Percentiles rank a stretch among this genome's conserved stretches.
These are phyloP conservation scores for Lepus townsendii DNA, from an alignment of 2,797 vertebrate genomes.

Conservation along the genomic window DNA sequence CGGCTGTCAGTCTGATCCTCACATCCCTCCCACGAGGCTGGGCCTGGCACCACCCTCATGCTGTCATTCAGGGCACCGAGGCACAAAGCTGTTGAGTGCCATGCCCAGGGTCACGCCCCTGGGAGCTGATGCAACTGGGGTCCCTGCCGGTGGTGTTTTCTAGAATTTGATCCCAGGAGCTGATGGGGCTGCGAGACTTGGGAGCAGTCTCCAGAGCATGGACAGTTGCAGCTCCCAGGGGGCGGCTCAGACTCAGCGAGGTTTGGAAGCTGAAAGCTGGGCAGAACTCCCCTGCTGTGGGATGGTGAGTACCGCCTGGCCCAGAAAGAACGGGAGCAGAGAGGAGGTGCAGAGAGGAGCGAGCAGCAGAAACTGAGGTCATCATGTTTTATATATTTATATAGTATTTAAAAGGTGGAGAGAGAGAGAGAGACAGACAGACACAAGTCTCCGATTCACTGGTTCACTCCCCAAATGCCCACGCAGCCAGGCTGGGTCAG, in stretches of 20 bases:
- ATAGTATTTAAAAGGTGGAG: no score
- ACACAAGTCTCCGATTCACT: no score
- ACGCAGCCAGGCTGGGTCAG: no score
- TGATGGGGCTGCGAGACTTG: no score
- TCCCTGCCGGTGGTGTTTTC: rapidly evolving
- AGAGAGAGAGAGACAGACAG: no score
- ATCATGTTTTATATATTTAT: no score
- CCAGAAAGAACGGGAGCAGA: rapidly evolving
- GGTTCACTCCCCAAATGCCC: no score
- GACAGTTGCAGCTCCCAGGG: rapidly evolving
- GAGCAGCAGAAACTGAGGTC: neutral
- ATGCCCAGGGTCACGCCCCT: rapidly evolving
- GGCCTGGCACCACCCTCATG: rapidly evolving
- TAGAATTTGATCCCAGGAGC: neutral
- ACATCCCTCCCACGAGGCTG: rapidly evolving
- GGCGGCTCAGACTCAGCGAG: neutral
- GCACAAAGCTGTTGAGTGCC: neutral
- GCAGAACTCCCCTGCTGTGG: neutral
- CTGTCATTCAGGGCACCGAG: neutral
- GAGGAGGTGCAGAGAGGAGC: neutral
- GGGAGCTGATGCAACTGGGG: neutral
- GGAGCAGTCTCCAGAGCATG: neutral
- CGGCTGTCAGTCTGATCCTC: rapidly evolving
- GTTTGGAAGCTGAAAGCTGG: neutral
- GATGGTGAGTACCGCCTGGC: rapidly evolving